Evolutionary conservation across 2,113 vertebrate genomes (phyloP).

Genomic region (Alaudala cheleensis): DNA sequence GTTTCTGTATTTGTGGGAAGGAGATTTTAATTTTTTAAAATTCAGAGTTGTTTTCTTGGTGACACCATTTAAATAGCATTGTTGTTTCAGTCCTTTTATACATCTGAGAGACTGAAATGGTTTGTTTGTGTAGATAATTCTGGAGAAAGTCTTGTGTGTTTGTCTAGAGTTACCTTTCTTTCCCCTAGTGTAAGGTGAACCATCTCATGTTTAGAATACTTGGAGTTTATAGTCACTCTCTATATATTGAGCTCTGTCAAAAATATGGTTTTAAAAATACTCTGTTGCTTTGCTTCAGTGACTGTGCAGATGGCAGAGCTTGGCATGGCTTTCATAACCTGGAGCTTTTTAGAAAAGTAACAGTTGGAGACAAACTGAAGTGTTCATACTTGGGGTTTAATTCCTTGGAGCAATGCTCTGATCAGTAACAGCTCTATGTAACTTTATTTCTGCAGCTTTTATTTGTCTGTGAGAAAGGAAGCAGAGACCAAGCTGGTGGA

Average conservation of each 20-base stretch:
- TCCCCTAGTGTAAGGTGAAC: neutral
- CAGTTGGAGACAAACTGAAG: neutral
- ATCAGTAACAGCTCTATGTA: neutral
- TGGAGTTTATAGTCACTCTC: neutral
- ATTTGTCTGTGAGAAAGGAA: conserved; percentile 86
- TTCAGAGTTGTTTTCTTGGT: neutral
- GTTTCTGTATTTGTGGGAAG: neutral
- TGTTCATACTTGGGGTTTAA: neutral
- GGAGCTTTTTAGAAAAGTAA: neutral
- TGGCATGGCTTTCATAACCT: neutral
- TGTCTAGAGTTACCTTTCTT: neutral
- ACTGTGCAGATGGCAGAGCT: neutral
- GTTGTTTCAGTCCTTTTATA: neutral
- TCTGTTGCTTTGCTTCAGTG: neutral
- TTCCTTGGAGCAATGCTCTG: neutral
- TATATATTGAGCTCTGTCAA: neutral
- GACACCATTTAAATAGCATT: neutral
- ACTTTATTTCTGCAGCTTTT: conserved; percentile 82
- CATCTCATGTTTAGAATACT: neutral
- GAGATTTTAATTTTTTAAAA: neutral
- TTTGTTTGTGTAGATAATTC: neutral
- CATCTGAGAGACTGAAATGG: neutral
- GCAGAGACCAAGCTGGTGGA: conserved; percentile 83
- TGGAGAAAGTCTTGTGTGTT: neutral
- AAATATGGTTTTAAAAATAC: neutral